Conservation (phyloP, 2,113 vertebrate genomes). For the Oreocharis arfaki region DNA sequence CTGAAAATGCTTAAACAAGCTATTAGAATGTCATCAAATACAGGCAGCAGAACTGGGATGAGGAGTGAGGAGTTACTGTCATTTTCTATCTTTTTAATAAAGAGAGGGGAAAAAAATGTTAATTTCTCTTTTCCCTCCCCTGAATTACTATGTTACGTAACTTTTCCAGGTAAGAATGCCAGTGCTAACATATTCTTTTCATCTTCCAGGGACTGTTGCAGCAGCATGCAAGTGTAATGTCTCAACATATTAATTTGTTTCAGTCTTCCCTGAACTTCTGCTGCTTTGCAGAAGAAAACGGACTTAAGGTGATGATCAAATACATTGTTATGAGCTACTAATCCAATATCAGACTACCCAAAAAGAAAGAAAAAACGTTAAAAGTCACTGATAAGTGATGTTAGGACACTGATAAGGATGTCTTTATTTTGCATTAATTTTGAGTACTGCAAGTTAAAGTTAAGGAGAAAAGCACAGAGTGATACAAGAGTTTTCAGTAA, state of each 20-base stretch:
- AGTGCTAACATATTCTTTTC: not conserved
- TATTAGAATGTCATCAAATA: not conserved
- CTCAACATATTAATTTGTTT: not conserved
- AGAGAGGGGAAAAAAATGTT: not conserved
- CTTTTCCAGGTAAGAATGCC: not conserved
- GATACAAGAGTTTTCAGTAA: not conserved
- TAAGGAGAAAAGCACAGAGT: not conserved
- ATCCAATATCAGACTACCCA: too few species aligned
- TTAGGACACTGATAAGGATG: not conserved
- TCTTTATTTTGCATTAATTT: not conserved
- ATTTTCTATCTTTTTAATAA: not conserved
- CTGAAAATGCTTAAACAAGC: not conserved
- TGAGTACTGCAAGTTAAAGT: not conserved
- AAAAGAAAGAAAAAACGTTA: not conserved
- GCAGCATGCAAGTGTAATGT: not conserved
- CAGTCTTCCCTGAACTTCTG: not conserved
- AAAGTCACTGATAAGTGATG: not conserved
- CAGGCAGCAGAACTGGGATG: not conserved
- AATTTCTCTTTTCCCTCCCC: rapidly evolving
- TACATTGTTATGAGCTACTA: not conserved
- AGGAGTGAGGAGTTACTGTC: too few species aligned
- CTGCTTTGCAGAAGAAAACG: not conserved
- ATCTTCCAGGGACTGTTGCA: not conserved
- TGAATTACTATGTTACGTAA: not conserved
- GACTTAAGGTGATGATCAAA: not conserved